A percentile compares a stretch with the other conserved stretches of the same genome.
Conservation (phyloP, 1,140 invertebrate genomes). For the Rhynchophorus ferrugineus region DNA sequence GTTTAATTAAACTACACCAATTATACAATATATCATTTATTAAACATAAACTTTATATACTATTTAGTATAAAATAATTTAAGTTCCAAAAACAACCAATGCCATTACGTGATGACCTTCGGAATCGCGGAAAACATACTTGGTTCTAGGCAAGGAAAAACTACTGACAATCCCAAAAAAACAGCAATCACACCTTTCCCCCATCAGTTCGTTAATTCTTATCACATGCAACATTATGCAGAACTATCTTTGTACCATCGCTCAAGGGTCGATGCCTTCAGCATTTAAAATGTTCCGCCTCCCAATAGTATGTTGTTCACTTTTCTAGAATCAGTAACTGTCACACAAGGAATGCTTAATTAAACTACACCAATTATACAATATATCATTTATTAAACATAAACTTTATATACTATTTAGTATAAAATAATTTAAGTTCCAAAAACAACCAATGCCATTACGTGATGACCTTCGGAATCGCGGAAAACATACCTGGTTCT, state of each 20-base stretch:
- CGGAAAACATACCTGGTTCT: no score
- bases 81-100: conserved; percentile 4
- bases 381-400: conserved; percentile 13
- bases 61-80: conserved; percentile 7
- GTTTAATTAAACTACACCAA: background rate
- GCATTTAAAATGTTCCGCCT: no score
- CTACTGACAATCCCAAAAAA: no score
- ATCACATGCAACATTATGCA: background rate
- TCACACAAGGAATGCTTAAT: background rate
- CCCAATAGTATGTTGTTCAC: no score
- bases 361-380: background rate
- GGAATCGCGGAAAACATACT: no score
- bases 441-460: no score
- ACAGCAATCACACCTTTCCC: conserved; percentile 1
- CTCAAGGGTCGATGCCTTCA: no score
- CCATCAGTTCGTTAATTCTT: background rate
- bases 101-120: no score
- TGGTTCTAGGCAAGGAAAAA: no score
- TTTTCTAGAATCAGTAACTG: no score
- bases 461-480: no score
- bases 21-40: conserved; percentile 4
- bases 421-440: conserved; percentile 8
- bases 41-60: conserved; percentile 12
- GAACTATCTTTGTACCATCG: no score
- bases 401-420: conserved; percentile 5